Base-by-base conservation (phyloP, 2,113 vertebrate genomes). In the Orientallactaga bullata region DNA sequence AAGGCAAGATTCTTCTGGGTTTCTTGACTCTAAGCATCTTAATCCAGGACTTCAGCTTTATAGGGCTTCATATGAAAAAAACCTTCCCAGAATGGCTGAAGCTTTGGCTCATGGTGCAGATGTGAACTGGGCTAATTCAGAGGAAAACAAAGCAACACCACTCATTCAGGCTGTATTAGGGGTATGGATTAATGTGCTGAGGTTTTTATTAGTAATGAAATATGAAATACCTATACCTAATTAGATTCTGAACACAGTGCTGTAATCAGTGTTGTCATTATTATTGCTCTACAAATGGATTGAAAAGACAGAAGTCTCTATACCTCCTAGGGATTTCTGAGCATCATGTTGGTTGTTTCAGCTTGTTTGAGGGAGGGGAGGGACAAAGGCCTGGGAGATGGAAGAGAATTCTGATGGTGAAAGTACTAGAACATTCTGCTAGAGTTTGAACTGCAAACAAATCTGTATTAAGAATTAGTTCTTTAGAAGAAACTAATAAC, bases 131-230 rank as follows among this genome's bases (percentile, higher is more conserved):
- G 98, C 99, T 97, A 99, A 99, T 13, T 71, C 96, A 0, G 99
- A 99, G 35, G 99, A 99, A 66, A 98, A 99, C 88, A 99, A 99
- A 98, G 98, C 98, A 94, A 99, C 99, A 0, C 99, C 99, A 0
- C 98, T 99, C 16, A 99, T 99, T 95, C 99, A 99, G 98, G 99
- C 99, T 0, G 99, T 99, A 63, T 98, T 98, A 92, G 99, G 99
- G 99, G 99, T 99, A 97, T 97, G 99, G 63, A 55, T 74, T 5
- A 2, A 69, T 87, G 58, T 39, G 69, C 37, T 85, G 68, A 88
- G 20, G 4, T 86, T 95, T 90, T 96, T 32, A 13, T 20, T 87
- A 78, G 10, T 37, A 58, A 51, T 60, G 51, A 90, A 84, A 73
- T 73, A 73, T 58, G 37, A 81, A 79, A 87, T 93, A 68, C 65